Conservation (phyloP, 2,797 vertebrate genomes). For the Gymnothorax javanicus region DNA sequence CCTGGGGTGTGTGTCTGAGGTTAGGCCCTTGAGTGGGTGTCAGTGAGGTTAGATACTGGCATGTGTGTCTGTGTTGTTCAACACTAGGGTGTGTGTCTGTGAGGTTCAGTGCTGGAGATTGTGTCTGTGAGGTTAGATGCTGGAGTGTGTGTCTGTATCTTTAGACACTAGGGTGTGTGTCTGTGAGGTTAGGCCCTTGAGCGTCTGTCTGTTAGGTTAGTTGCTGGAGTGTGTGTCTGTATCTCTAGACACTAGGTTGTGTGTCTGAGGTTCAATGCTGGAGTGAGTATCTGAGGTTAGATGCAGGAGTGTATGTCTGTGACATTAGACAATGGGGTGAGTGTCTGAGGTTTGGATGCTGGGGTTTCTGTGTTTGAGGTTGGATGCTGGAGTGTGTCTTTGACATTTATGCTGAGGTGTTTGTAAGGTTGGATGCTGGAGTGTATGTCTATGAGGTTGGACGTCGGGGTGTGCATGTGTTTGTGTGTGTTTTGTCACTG, state of each 20-base stretch:
- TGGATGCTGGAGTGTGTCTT: not conserved
- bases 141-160: no score
- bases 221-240: no score
- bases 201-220: no score
- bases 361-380: not conserved
- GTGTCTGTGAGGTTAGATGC: no score
- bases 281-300: not conserved
- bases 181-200: no score
- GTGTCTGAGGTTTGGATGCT: not conserved
- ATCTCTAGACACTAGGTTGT: no score
- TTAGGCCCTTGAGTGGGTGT: not conserved
- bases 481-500: constrained; percentile 8
- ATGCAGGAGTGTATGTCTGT: not conserved
- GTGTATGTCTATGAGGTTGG: not conserved
- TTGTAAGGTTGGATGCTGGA: not conserved
- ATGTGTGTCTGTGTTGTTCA: no score
- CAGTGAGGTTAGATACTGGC: no score
- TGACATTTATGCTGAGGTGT: not conserved
- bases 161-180: no score
- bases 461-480: not conserved
- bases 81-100: no score
- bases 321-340: not conserved
- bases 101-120: no score
- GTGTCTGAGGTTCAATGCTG: not conserved
- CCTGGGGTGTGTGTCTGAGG: not conserved